phyloP scores from a whole-genome alignment of 2,113 vertebrate species.

The Microtus ochrogaster region DNA sequence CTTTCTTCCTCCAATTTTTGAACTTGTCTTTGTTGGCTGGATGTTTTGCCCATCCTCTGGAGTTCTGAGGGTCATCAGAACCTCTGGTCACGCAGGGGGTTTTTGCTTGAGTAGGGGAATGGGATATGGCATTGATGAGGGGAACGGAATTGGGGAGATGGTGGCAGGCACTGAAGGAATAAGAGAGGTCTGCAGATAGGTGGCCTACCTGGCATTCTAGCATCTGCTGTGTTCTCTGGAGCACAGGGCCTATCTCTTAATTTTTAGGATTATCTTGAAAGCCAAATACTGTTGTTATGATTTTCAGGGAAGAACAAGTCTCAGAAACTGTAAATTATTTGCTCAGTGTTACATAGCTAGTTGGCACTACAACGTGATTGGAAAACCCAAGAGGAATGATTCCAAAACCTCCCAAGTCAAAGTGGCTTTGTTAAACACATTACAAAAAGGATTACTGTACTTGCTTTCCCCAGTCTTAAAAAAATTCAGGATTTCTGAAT shows the following conservation, averaged over 20 bases:
- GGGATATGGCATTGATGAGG: neutral
- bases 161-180: neutral
- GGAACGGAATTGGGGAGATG: neutral
- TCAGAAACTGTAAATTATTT: constrained; percentile 46
- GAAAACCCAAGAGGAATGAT: neutral
- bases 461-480: neutral
- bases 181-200: neutral
- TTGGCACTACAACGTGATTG: neutral
- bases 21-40: neutral
- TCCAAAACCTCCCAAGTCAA: neutral
- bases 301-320: neutral
- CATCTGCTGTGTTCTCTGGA: neutral
- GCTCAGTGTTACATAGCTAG: neutral
- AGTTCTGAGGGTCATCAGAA: neutral
- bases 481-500: constrained; percentile 14
- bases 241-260: neutral
- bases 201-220: neutral
- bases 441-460: neutral
- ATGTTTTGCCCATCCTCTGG: neutral
- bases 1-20: neutral
- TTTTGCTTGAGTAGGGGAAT: neutral
- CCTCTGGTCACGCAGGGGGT: neutral
- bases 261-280: neutral
- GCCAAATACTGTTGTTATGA: neutral
- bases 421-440: neutral